phyloP scores from a whole-genome alignment of 1,140 invertebrate genomes.

The Xylocopa sonorina region DNA sequence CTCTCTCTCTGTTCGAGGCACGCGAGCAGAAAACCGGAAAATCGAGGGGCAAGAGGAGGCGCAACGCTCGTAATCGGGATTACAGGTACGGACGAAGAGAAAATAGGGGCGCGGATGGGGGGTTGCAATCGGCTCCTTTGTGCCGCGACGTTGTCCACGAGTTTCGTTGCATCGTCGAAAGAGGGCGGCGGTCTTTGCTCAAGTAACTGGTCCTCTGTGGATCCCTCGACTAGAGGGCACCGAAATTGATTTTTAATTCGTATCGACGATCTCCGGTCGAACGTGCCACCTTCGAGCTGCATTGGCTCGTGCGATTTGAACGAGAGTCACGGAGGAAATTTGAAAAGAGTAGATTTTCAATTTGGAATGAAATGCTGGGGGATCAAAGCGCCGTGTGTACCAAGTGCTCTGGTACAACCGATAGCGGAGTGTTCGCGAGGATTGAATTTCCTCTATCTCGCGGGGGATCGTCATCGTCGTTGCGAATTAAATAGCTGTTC shows the following conservation, averaged over 20 bases:
- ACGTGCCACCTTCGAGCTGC: no score
- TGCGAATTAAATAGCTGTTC: slow-evolving; percentile 54
- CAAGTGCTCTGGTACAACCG: no score
- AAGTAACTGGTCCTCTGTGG: no score
- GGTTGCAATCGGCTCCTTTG: slow-evolving; percentile 32
- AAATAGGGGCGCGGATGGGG: background rate
- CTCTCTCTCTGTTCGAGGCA: background rate
- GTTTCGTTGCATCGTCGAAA: slow-evolving; percentile 5
- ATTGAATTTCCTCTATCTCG: background rate
- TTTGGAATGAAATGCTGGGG: no score
- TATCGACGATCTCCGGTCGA: no score
- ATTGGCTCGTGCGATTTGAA: no score
- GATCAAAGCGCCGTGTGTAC: no score
- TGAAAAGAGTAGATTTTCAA: no score
- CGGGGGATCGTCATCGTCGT: background rate
- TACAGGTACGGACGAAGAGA: background rate
- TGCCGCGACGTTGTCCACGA: slow-evolving; percentile 11
- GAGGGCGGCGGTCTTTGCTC: no score
- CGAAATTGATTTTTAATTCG: no score
- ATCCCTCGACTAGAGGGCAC: no score
- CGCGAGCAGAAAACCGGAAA: slow-evolving; percentile 23
- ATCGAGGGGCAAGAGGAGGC: slow-evolving; percentile 21
- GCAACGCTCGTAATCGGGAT: slow-evolving; percentile 17
- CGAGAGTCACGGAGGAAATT: no score
- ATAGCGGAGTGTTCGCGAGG: background rate